These are phyloP conservation scores for Oceanites oceanicus DNA, from an alignment of 2,113 vertebrate species.

Conservation along the genomic window DNA sequence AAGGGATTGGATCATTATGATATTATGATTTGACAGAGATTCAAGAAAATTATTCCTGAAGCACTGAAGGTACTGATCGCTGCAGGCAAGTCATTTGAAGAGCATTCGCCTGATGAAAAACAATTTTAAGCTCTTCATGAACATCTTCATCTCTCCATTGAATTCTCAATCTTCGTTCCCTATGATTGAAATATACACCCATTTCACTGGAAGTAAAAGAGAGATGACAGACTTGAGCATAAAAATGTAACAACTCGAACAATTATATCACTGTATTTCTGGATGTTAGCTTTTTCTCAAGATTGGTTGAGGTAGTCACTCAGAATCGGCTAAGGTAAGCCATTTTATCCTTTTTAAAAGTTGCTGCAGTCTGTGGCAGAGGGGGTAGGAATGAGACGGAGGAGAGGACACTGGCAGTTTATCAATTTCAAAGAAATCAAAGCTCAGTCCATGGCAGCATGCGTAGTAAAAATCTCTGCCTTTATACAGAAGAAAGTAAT, in stretches of 20 bases:
- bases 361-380: neutral
- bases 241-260: neutral
- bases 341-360: neutral
- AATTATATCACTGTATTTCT: neutral
- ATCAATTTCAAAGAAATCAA: slow-evolving; percentile 19
- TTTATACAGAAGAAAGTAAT: slow-evolving; percentile 27
- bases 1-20: neutral
- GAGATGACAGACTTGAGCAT: neutral
- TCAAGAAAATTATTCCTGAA: neutral
- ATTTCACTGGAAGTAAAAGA: neutral
- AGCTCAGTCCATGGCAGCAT: neutral
- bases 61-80: neutral
- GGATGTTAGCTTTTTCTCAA: neutral
- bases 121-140: neutral
- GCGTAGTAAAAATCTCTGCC: neutral
- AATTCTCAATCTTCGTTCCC: neutral
- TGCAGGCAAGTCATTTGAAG: neutral
- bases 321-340: neutral
- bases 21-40: neutral
- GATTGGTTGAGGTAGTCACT: neutral
- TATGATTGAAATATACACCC: neutral
- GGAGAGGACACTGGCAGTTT: neutral
- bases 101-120: neutral
- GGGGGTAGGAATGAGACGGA: neutral
- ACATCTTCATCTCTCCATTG: neutral